phyloP scores from a whole-genome alignment of 2,797 vertebrate genomes.

The Helarctos malayanus region DNA sequence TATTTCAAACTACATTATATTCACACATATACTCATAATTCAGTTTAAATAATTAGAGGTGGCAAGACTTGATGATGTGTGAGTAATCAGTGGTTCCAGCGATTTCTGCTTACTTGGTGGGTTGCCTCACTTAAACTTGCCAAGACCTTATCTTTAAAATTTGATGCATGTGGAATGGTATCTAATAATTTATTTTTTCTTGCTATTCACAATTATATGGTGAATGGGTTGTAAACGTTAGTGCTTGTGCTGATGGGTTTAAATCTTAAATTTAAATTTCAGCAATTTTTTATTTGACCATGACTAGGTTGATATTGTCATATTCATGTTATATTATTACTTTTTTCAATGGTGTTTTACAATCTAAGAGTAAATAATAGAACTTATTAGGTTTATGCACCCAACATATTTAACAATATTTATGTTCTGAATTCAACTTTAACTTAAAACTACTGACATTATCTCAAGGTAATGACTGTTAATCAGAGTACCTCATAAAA shows the following conservation, averaged over 20 bases:
- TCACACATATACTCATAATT: not conserved
- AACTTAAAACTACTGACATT: slow-evolving; percentile 69
- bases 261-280: slow-evolving; percentile 48
- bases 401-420: slow-evolving; percentile 53
- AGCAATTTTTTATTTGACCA: not conserved
- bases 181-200: not conserved
- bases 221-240: not conserved
- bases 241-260: not conserved
- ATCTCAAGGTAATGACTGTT: slow-evolving; percentile 47
- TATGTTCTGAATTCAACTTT: slow-evolving; percentile 60
- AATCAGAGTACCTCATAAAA: slow-evolving; percentile 63
- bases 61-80: not conserved
- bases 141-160: not conserved
- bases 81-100: not conserved
- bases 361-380: slow-evolving; percentile 64
- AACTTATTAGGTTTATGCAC: slow-evolving; percentile 40
- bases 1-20: slow-evolving; percentile 3
- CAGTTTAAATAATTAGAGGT: slow-evolving; percentile 26
- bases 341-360: slow-evolving; percentile 67
- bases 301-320: slow-evolving; percentile 39
- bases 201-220: not conserved
- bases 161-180: not conserved
- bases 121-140: slow-evolving; percentile 1
- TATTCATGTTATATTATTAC: slow-evolving; percentile 55
- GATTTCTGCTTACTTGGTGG: slow-evolving; percentile 42